Percentiles rank a stretch among this genome's conserved stretches.
Conservation (phyloP, 1,140 invertebrate species). For the Cotesia chilonis region DNA sequence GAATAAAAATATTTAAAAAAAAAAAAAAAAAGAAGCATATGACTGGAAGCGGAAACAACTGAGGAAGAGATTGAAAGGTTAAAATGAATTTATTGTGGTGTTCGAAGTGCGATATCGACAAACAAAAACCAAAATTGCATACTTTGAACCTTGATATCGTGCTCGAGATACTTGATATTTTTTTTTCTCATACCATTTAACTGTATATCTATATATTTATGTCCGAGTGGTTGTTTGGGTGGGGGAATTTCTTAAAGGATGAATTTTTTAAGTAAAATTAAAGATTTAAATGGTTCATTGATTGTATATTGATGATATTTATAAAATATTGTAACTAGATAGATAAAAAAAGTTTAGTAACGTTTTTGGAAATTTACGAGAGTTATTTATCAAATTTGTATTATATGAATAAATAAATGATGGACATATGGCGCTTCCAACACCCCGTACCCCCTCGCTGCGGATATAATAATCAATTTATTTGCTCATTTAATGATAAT, state of each 20-base stretch:
- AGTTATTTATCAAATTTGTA: neutral
- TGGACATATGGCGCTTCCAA: conserved; percentile 34
- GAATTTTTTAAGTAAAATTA: neutral
- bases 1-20: neutral
- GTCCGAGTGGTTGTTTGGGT: neutral
- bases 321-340: neutral
- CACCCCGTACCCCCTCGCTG: conserved; percentile 37
- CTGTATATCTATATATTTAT: too few species aligned
- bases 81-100: conserved; percentile 28
- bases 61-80: conserved; percentile 14
- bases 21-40: neutral
- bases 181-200: conserved; percentile 4
- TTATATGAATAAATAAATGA: neutral
- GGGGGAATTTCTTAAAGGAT: neutral
- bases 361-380: neutral
- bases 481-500: conserved; percentile 62
- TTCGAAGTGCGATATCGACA: conserved; percentile 42
- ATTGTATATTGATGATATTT: neutral
- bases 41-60: neutral
- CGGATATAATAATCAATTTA: conserved; percentile 60
- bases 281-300: too few species aligned
- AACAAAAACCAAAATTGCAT: conserved; percentile 19
- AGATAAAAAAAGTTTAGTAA: neutral
- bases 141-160: conserved; percentile 38
- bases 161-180: conserved; percentile 29